Evolutionary conservation across 2,797 vertebrate genomes (phyloP).

Genomic region (Epinephelus awoara): DNA sequence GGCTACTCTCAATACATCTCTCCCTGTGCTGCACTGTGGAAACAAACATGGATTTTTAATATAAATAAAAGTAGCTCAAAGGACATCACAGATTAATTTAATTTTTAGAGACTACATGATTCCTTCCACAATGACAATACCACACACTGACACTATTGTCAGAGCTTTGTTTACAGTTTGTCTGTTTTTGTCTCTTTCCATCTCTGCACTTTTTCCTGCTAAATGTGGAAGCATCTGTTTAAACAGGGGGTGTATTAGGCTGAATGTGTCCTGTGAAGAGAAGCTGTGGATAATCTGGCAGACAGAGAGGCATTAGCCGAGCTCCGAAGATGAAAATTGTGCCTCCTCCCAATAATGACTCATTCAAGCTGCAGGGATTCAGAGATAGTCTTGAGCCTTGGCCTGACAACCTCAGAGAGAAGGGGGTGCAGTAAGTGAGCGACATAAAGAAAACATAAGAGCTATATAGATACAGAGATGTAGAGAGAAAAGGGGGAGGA

Average conservation of each 20-base stretch:
- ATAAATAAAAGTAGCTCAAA: not conserved
- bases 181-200: not conserved
- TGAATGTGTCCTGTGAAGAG: constrained; percentile 31
- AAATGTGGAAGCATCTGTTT: not conserved
- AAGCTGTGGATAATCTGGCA: constrained; percentile 45
- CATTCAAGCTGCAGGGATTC: constrained; percentile 42
- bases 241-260: not conserved
- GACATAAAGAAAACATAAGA: constrained; percentile 8
- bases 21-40: not conserved
- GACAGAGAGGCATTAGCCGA: constrained; percentile 31
- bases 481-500: constrained; percentile 35
- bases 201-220: not conserved
- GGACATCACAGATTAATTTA: not conserved
- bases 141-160: not conserved
- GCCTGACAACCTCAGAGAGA: constrained; percentile 33
- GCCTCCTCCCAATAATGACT: constrained; percentile 47
- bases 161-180: not conserved
- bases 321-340: constrained; percentile 30
- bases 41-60: not conserved
- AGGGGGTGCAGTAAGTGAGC: not conserved
- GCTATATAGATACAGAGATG: not conserved
- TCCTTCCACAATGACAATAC: not conserved
- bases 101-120: not conserved
- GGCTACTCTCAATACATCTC: not conserved
- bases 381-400: constrained; percentile 25